Conservation (phyloP, 2,888 invertebrate species). For the Eupithecia exiguata region DNA sequence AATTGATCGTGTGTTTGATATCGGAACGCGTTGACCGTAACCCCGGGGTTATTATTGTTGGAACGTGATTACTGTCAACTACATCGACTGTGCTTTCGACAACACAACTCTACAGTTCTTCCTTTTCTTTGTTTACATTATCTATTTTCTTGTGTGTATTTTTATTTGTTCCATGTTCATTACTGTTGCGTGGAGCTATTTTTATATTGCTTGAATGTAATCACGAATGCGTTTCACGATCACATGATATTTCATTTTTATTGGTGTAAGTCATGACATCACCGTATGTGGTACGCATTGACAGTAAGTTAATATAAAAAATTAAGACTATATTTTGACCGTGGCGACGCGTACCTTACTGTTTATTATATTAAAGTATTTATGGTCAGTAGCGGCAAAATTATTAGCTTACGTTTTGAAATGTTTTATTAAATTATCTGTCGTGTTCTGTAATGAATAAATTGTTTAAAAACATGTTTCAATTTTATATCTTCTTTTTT, state of each 20-base stretch:
- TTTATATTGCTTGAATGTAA: slow-evolving; percentile 65
- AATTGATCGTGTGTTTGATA: slow-evolving; percentile 80
- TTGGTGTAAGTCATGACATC: slow-evolving; percentile 80
- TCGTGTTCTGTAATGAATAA: slow-evolving; percentile 43
- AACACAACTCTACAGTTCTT: slow-evolving; percentile 57
- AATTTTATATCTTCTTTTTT: background rate
- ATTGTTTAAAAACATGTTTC: slow-evolving; percentile 23
- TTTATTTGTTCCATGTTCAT: slow-evolving; percentile 57
- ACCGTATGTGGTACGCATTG: slow-evolving; percentile 75
- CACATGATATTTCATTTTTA: slow-evolving; percentile 79
- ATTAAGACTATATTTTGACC: slow-evolving; percentile 73
- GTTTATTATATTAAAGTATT: slow-evolving; percentile 56
- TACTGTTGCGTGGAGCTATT: slow-evolving; percentile 69
- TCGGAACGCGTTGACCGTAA: slow-evolving; percentile 81
- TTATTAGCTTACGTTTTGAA: slow-evolving; percentile 51
- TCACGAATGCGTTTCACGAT: slow-evolving; percentile 72
- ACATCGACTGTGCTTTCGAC: slow-evolving; percentile 59
- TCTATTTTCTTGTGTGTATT: slow-evolving; percentile 46
- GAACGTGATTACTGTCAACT: slow-evolving; percentile 81
- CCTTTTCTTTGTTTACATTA: slow-evolving; percentile 20
- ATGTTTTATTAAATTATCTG: slow-evolving; percentile 52
- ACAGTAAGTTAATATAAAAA: slow-evolving; percentile 72
- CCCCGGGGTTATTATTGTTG: slow-evolving; percentile 77
- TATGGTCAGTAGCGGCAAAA: slow-evolving; percentile 61
- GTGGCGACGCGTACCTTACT: slow-evolving; percentile 59